These are phyloP conservation scores for Petrosia ficiformis DNA, from an alignment of 37 sponge, comb jelly and placozoan species.

Conservation along the genomic window DNA sequence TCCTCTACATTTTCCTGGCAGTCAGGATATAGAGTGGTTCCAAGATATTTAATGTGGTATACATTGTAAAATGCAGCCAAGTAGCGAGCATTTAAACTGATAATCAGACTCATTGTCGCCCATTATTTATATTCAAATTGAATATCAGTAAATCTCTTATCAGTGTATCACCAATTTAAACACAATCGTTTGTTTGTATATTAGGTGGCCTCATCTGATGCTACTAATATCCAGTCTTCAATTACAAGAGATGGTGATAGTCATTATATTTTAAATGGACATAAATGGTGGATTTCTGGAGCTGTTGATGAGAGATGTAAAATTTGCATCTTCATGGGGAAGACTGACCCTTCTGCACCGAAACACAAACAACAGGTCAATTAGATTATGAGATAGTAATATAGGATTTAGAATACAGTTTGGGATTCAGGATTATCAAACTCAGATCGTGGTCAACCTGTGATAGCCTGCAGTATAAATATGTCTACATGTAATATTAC, in stretches of 20 bases:
- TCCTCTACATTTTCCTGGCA: too few species aligned
- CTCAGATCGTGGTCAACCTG: too few species aligned
- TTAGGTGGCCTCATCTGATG: slow-evolving; percentile 86
- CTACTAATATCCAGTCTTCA: slow-evolving; percentile 82
- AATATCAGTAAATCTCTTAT: too few species aligned
- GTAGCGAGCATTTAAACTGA: too few species aligned
- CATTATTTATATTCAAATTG: too few species aligned
- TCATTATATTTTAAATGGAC: slow-evolving; percentile 82
- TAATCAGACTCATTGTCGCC: too few species aligned
- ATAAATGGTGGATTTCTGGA: slow-evolving; percentile 93
- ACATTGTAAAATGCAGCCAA: too few species aligned
- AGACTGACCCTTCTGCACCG: slow-evolving; percentile 54
- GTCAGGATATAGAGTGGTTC: too few species aligned
- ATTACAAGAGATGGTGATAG: slow-evolving; percentile 59
- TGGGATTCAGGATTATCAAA: too few species aligned
- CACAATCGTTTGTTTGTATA: too few species aligned
- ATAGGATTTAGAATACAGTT: not conserved
- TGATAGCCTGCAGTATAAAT: not conserved
- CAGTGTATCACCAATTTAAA: too few species aligned
- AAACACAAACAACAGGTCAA: slow-evolving; percentile 55
- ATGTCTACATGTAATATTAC: not conserved
- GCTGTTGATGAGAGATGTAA: slow-evolving; percentile 78
- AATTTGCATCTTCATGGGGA: slow-evolving; percentile 83
- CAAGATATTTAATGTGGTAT: too few species aligned
- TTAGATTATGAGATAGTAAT: not conserved